Evolutionary conservation across 2,888 invertebrate species (phyloP).

Genomic region (Leuctra nigra): DNA sequence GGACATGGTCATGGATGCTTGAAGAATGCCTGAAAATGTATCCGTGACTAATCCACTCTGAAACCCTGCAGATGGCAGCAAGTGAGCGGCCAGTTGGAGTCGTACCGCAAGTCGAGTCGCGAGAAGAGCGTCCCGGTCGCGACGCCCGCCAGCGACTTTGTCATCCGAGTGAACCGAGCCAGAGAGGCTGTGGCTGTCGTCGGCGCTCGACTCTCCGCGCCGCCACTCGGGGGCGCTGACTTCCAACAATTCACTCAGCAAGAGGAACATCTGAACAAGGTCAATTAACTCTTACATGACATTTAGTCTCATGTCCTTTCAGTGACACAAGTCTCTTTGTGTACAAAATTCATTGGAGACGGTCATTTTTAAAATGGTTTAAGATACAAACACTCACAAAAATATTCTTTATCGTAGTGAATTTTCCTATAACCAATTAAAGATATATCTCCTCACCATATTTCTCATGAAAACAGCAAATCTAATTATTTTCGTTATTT

Average conservation of each 20-base stretch:
- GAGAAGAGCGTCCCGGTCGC: conserved; percentile 37
- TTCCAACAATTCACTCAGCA: conserved; percentile 59
- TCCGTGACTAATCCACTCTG: too few relatives aligned
- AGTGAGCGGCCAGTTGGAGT: conserved; percentile 42
- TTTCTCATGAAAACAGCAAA: too few relatives aligned
- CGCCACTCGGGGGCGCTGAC: conserved; percentile 50
- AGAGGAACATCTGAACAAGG: conserved; percentile 43
- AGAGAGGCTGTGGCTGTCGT: conserved; percentile 48
- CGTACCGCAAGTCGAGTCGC: conserved; percentile 35
- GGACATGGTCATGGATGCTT: too few relatives aligned
- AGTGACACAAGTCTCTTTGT: not conserved
- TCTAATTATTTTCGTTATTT: too few relatives aligned
- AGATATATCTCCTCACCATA: too few relatives aligned
- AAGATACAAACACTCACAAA: not conserved
- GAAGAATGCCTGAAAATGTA: too few relatives aligned
- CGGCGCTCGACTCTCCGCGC: conserved; percentile 45
- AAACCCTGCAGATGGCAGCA: conserved; percentile 44
- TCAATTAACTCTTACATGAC: not conserved
- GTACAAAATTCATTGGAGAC: not conserved
- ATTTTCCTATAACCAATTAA: too few relatives aligned
- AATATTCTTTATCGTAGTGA: not conserved
- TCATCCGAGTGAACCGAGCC: conserved; percentile 47
- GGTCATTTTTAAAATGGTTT: not conserved
- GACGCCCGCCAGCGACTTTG: conserved; percentile 38
- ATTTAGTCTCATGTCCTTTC: not conserved